Conservation (phyloP, 2,888 invertebrate species). For the Thymelicus acteon region DNA sequence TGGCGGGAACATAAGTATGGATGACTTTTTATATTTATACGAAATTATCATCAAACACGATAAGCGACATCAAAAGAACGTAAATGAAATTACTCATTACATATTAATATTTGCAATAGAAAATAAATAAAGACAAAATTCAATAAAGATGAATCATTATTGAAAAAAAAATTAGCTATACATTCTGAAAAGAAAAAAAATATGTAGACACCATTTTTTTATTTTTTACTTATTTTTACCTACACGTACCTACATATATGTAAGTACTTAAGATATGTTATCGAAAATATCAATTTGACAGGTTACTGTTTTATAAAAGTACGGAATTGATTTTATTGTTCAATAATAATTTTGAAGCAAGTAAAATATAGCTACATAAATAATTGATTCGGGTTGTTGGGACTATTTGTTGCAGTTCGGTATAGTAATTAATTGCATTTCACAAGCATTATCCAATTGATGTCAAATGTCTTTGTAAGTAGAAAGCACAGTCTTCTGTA, state of each 20-base stretch:
- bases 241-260: too few species aligned
- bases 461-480: background rate
- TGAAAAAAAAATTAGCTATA: background rate
- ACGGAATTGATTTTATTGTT: background rate
- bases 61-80: background rate
- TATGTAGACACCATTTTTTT: too few species aligned
- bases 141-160: background rate
- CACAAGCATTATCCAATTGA: background rate
- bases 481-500: conserved; percentile 16
- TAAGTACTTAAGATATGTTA: too few species aligned
- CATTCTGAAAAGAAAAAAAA: background rate
- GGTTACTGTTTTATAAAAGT: too few species aligned
- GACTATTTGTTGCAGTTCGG: background rate
- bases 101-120: background rate
- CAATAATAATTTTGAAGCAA: too few species aligned
- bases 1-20: conserved; percentile 46
- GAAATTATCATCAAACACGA: conserved; percentile 14
- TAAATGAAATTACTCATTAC: background rate
- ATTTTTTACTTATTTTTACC: too few species aligned
- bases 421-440: background rate
- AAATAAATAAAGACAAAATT: background rate
- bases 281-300: too few species aligned
- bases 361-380: background rate
- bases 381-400: background rate
- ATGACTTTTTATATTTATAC: conserved; percentile 38